These are phyloP conservation scores for Gambusia affinis DNA, from an alignment of 2,113 vertebrate species.

Conservation along the genomic window DNA sequence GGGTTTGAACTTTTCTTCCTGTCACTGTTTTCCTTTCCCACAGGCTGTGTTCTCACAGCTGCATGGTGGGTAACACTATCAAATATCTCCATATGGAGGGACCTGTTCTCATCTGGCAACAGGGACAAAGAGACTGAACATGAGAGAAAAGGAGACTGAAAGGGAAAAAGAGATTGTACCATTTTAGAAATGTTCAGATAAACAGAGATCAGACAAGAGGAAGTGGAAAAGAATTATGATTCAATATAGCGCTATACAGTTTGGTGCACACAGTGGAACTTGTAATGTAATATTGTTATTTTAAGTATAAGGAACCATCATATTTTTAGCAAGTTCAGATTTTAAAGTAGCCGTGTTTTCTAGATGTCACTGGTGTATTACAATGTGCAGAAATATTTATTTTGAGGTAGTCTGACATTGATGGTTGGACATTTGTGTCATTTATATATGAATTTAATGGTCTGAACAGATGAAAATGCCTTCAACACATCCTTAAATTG, in stretches of 20 bases:
- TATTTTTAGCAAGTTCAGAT: neutral
- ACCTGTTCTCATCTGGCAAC: constrained; percentile 18
- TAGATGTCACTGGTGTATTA: neutral
- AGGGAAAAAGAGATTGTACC: neutral
- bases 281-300: too few species aligned
- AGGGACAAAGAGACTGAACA: neutral
- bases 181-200: neutral
- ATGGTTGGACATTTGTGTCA: too few species aligned
- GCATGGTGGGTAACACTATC: constrained; percentile 66
- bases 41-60: constrained; percentile 55
- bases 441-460: too few species aligned
- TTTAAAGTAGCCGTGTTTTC: neutral
- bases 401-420: too few species aligned
- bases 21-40: constrained; percentile 60
- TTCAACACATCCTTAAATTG: too few species aligned
- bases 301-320: neutral
- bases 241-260: neutral
- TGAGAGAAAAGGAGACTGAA: neutral
- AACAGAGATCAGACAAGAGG: neutral
- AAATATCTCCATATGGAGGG: constrained; percentile 52
- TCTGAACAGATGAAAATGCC: too few species aligned
- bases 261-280: neutral
- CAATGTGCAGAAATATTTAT: neutral
- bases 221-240: neutral
- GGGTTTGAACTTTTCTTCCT: constrained; percentile 44